Percentiles rank a stretch among this genome's conserved stretches.
Conservation (phyloP, 2,113 vertebrate species). For the Hippolais icterina region DNA sequence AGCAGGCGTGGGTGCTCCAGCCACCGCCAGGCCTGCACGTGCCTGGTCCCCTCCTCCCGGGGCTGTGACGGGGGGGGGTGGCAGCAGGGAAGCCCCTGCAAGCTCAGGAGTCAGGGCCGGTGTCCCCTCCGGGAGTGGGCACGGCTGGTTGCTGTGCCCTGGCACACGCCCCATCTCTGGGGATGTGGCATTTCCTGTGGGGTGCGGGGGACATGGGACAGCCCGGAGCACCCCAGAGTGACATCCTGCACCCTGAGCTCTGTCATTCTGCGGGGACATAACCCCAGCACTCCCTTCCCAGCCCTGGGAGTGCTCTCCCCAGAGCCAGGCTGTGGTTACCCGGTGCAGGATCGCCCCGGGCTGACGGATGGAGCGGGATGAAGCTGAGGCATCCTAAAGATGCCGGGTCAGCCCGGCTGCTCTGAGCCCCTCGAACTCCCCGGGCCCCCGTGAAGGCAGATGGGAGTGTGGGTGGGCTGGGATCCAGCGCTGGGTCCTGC, state of each 20-base stretch:
- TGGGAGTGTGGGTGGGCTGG: fast-evolving
- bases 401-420: fast-evolving
- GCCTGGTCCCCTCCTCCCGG: neutral
- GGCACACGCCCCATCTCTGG: fast-evolving
- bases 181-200: neutral
- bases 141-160: fast-evolving
- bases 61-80: neutral
- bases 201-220: neutral
- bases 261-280: too few species aligned
- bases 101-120: fast-evolving
- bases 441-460: fast-evolving
- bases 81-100: neutral
- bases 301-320: too few species aligned
- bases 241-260: neutral
- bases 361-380: neutral
- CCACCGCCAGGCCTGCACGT: neutral
- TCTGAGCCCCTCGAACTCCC: neutral
- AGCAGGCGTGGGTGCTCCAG: neutral
- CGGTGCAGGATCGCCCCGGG: fast-evolving
- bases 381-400: neutral
- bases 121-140: neutral
- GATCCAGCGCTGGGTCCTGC: neutral
- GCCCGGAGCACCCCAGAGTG: neutral
- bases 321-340: fast-evolving
- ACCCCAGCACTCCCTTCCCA: neutral